Percentiles rank a stretch among this genome's conserved stretches.
Evolutionary conservation across 2,113 vertebrate species (phyloP).

Genomic region (Pionites leucogaster): DNA sequence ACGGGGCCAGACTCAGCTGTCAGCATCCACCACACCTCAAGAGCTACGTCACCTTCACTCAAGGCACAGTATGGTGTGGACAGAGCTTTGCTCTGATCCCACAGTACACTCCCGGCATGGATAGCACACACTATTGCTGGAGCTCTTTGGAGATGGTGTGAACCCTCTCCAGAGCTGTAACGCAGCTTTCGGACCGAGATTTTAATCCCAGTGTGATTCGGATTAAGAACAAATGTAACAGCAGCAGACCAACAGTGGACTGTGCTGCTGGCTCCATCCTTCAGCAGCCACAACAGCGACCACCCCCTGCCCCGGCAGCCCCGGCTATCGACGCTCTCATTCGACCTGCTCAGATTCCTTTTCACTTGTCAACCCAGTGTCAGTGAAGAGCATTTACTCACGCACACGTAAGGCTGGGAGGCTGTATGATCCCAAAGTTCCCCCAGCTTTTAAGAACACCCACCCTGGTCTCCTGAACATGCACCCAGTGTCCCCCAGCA

Average conservation of each 20-base stretch:
- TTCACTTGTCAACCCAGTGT: not conserved
- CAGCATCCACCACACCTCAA: too few relatives aligned
- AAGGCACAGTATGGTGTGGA: rapidly evolving
- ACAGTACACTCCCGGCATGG: rapidly evolving
- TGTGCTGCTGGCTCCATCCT: not conserved
- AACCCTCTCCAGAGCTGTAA: not conserved
- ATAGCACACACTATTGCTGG: rapidly evolving
- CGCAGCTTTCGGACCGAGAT: not conserved
- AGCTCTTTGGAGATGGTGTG: not conserved
- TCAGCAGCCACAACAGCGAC: rapidly evolving
- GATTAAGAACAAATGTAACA: not conserved
- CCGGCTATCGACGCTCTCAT: rapidly evolving
- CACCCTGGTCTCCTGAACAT: rapidly evolving
- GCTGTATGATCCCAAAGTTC: not conserved
- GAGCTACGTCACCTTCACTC: not conserved
- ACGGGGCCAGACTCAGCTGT: too few relatives aligned
- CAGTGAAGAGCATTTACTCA: not conserved
- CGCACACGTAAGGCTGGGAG: rapidly evolving
- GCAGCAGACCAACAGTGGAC: not conserved
- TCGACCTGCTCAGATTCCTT: not conserved
- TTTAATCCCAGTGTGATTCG: rapidly evolving
- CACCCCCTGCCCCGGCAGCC: not conserved
- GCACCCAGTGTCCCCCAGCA: not conserved
- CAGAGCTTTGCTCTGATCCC: not conserved
- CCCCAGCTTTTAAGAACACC: not conserved